Percentiles rank a stretch among this genome's conserved stretches.
These are phyloP conservation scores for Epistrophella euchroma DNA, from an alignment of 2,888 invertebrate species.

Conservation along the genomic window DNA sequence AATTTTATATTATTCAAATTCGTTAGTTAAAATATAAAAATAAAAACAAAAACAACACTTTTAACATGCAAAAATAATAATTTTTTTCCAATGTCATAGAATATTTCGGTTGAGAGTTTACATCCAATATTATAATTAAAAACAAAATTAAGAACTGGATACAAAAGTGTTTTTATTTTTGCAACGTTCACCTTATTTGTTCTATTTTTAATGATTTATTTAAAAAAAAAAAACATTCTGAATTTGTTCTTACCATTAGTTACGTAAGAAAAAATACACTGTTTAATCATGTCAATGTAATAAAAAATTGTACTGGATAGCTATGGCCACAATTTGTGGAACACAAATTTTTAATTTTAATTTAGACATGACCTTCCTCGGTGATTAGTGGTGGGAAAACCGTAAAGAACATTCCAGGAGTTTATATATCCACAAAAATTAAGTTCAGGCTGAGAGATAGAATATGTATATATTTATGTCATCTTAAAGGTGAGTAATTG, in stretches of 20 bases:
- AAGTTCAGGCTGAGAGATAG: too few species aligned
- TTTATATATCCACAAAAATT: too few species aligned
- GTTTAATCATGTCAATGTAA: too few species aligned
- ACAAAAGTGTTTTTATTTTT: constrained; percentile 53
- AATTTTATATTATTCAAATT: constrained; percentile 26
- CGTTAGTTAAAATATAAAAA: constrained; percentile 38
- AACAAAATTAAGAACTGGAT: constrained; percentile 57
- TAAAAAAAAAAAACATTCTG: constrained; percentile 23
- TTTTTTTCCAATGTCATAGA: constrained; percentile 8
- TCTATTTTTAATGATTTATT: background rate
- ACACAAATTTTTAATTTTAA: too few species aligned
- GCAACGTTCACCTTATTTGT: background rate
- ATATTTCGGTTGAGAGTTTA: constrained; percentile 51
- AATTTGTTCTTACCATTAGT: constrained; percentile 19
- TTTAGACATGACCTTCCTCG: too few species aligned
- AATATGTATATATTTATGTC: too few species aligned
- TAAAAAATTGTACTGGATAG: too few species aligned
- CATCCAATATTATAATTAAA: constrained; percentile 51
- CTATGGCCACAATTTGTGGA: too few species aligned
- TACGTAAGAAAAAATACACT: constrained; percentile 40
- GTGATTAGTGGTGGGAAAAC: too few species aligned
- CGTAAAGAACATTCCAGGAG: too few species aligned
- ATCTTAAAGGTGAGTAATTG: too few species aligned
- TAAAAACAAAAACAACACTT: background rate
- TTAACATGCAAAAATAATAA: constrained; percentile 2